Evolutionary conservation across 1,140 invertebrate species (phyloP), one percentile per base, ranked within the genome.

Genomic region (Ceratina calcarata): DNA sequence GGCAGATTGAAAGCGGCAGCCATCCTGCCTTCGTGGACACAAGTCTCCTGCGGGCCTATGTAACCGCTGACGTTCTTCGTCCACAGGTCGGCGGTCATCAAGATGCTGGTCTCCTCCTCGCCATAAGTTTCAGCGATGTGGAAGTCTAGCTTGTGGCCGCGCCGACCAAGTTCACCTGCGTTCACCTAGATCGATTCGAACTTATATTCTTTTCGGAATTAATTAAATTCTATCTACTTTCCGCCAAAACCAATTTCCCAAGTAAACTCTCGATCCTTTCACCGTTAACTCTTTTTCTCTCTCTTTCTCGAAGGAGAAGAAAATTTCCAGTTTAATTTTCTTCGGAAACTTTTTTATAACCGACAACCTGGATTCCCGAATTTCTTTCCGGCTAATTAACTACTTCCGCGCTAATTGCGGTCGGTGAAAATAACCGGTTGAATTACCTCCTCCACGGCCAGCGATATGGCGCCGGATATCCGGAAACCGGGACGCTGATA

Each of bases 11-110:
- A 98, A n/a, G 98, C 96, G 0, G 98, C 97, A 0, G 98, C 98
- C 95, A 99, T 97, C 72, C 96, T 95, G 0, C 97, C 98, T 91
- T 99, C 98, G 90, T 98, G 97, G 1, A 98, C 95, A 91, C 98
- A 99, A 0, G 97, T 98, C 91, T 99, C 98, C 91, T 99, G 98
- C 0, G 98, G 98, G 0, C 98, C 98, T 81, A 99, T 97, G 87
- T 97, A 98, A 51, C 96, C 98, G 0, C 96, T 97, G 57, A 99
- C 95, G 85, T 98, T 97, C 80, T 95, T 93, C 37, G 95, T 96
- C 97, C 97, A 98, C 8, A 99, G 93, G 18, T 95, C 93, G 2
- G 97, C 98, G 13, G 98, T 98, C 93, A 96, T 94, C 66, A 95
- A 91, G 71, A 99, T 97, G 88, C 98, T 98, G 24, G 95, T 94